A percentile compares a stretch with the other conserved stretches of the same genome.
phyloP scores from a whole-genome alignment of 1,140 invertebrate species.

The Triops longicaudatus region DNA sequence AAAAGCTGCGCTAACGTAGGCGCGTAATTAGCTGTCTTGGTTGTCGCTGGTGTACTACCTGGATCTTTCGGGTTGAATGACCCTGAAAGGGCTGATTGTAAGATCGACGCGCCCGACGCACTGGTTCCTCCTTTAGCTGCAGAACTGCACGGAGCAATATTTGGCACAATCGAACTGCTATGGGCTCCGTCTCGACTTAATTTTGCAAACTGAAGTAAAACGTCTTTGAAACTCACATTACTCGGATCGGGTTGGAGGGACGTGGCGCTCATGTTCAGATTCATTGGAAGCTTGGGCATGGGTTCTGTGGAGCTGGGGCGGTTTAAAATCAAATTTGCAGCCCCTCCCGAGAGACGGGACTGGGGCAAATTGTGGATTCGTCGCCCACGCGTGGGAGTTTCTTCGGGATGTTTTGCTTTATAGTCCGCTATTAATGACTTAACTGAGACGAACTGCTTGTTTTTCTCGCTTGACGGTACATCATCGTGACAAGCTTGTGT shows the following conservation, averaged over 20 bases:
- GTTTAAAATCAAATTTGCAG: constrained; percentile 24
- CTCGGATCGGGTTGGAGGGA: constrained; percentile 32
- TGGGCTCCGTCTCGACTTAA: constrained; percentile 39
- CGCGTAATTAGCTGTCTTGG: constrained; percentile 46
- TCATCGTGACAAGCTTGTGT: neutral
- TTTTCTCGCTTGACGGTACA: neutral
- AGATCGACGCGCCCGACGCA: constrained; percentile 22
- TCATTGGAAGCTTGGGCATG: constrained; percentile 31
- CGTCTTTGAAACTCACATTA: constrained; percentile 58
- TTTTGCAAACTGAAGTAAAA: constrained; percentile 65
- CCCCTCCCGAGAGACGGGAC: neutral
- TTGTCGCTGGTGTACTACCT: constrained; percentile 13
- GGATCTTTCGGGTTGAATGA: constrained; percentile 22
- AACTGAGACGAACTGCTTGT: constrained; percentile 58
- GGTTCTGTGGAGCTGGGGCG: constrained; percentile 29
- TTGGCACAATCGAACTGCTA: constrained; percentile 15
- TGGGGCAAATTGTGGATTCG: constrained; percentile 3
- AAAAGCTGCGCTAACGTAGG: constrained; percentile 66
- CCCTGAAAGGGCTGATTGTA: constrained; percentile 26
- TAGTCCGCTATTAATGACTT: constrained; percentile 74
- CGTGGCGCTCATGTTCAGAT: constrained; percentile 30
- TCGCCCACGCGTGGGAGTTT: constrained; percentile 32
- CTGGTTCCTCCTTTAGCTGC: constrained; percentile 8
- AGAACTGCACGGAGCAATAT: neutral
- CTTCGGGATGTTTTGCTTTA: constrained; percentile 44